A percentile compares a stretch with the other conserved stretches of the same genome.
These are phyloP conservation scores for Frieseomelitta varia DNA, from an alignment of 1,140 invertebrate genomes.

Conservation along the genomic window DNA sequence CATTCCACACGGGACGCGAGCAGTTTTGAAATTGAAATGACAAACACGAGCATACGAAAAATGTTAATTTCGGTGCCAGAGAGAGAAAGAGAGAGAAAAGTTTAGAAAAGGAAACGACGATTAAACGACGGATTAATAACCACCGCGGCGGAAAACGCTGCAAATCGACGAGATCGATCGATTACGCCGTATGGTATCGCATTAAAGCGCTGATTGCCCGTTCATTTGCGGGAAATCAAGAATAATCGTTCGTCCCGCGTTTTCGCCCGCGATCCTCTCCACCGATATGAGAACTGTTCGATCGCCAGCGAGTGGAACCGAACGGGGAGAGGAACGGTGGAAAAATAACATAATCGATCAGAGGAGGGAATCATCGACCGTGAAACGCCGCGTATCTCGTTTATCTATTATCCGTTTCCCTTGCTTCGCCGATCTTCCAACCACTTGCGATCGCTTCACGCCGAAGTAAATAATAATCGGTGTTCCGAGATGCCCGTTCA, in stretches of 20 bases:
- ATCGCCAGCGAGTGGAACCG: not conserved
- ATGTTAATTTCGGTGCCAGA: not conserved
- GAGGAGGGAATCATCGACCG: slow-evolving; percentile 47
- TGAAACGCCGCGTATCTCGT: slow-evolving; percentile 53
- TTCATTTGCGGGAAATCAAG: slow-evolving; percentile 29
- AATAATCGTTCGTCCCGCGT: slow-evolving; percentile 22
- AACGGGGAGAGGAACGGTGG: not conserved
- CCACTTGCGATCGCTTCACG: slow-evolving; percentile 24
- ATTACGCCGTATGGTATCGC: not conserved
- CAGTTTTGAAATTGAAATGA: not conserved
- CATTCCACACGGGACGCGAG: not conserved
- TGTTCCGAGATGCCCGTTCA: slow-evolving; percentile 36
- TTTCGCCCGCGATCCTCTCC: slow-evolving; percentile 17
- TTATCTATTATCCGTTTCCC: slow-evolving; percentile 56
- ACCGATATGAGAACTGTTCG: slow-evolving; percentile 32
- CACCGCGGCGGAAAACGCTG: not conserved
- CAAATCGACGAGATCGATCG: not conserved
- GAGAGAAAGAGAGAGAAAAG: not conserved
- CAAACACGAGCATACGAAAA: not conserved
- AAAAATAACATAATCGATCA: slow-evolving; percentile 63
- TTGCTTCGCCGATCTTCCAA: slow-evolving; percentile 46
- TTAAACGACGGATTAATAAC: slow-evolving; percentile 25
- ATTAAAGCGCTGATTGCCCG: slow-evolving; percentile 24
- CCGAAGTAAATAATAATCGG: slow-evolving; percentile 58
- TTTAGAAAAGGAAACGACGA: slow-evolving; percentile 9